Conservation (phyloP, 2,113 vertebrate genomes). For the Candoia aspera region DNA sequence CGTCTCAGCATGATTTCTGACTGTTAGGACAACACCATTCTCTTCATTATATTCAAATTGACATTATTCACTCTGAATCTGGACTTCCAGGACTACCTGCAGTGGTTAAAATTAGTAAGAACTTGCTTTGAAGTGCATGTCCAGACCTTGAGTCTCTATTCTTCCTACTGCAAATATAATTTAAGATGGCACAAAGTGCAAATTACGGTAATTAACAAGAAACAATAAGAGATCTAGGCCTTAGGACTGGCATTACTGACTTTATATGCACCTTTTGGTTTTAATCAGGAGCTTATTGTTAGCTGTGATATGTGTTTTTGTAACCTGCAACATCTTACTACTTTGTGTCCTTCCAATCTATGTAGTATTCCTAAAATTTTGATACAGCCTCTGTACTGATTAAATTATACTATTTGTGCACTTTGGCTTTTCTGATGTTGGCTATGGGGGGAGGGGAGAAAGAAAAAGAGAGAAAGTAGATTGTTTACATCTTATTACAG, state of each 20-base stretch:
- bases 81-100: background rate
- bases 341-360: slow-evolving; percentile 17
- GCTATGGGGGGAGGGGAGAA: background rate
- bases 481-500: background rate
- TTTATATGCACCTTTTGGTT: background rate
- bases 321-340: slow-evolving; percentile 3
- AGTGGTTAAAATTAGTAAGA: background rate
- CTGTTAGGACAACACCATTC: no score
- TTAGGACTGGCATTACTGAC: background rate
- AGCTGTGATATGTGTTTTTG: slow-evolving; percentile 18
- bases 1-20: no score
- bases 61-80: background rate
- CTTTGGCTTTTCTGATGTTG: background rate
- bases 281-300: slow-evolving; percentile 4
- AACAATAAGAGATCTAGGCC: background rate
- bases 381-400: background rate
- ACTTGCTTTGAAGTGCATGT: slow-evolving; percentile 5
- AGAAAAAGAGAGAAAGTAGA: no score
- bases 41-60: background rate
- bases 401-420: background rate
- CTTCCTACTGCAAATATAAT: background rate
- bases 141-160: background rate
- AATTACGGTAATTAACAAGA: background rate
- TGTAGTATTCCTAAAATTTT: slow-evolving; percentile 7
- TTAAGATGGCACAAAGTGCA: background rate